Base-by-base conservation (phyloP, 2,797 vertebrate genomes). In the Danionella dracula region DNA sequence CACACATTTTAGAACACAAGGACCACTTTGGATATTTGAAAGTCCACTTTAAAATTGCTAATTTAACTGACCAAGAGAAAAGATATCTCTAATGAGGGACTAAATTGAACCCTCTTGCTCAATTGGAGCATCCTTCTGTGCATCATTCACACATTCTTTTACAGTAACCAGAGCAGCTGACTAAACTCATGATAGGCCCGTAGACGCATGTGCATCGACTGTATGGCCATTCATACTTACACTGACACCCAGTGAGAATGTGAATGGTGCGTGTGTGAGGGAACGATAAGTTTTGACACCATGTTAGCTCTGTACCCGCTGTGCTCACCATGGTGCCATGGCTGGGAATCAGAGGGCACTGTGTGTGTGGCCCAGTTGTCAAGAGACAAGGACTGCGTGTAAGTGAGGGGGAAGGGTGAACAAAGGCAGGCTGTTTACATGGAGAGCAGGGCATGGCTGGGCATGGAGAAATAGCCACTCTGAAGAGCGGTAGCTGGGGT, bases 311-410 rank as follows among this genome's bases (percentile, higher is more conserved):
- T 46, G 38, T 54, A 54, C 53, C 63, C 35, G 41, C 54, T 67
- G 66, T 68, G 55, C 67, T 49, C 58, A 48, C 34, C 34, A 21
- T 61, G 70, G 59, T 71, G 66, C 71, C 71, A 72, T 41, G 20
- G 4, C 38, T 41, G 58, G 49, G 56, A 46, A 73, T 71, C 70
- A 71, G 64, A 75, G 56, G 73, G 51, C 55, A 49, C 61, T 56
- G 59, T 76, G 74, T 78, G 73, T 76, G 71, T 70, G 74, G 60
- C 65, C 65, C 23, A 38, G 8, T 41, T 58, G 32, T 69, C 13
- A 10, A 51, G 21, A 65, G 56, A 58, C 38, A 38, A 63, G 12
- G 32, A 40, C n/a, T 16, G 15, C 32, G 56, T 68, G 32, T 56
- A 10, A 11, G 37, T 4, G 37, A 7, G 19, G 4, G 29, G 37